These are phyloP conservation scores for Pseudocheirus occidentalis DNA, from an alignment of 2,797 vertebrate genomes.

Conservation along the genomic window DNA sequence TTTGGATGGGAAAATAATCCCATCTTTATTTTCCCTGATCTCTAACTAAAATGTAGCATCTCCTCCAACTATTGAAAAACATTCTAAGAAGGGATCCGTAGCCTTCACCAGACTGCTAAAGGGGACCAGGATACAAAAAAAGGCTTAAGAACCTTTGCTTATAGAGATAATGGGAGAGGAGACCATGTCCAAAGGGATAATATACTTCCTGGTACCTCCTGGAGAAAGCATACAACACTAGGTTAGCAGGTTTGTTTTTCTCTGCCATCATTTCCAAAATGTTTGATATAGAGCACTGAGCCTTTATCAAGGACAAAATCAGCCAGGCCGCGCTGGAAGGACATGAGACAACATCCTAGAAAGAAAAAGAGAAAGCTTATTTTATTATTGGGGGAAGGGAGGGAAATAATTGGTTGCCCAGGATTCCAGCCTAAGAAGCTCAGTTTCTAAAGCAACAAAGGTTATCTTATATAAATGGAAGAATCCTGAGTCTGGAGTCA, in stretches of 20 bases:
- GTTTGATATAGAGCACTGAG: not conserved
- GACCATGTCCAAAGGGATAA: not conserved
- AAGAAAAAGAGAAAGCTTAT: not conserved
- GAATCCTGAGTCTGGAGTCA: not conserved
- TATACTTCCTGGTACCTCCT: not conserved
- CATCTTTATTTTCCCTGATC: not conserved
- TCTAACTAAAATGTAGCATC: not conserved
- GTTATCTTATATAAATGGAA: not conserved
- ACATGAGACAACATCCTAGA: not conserved
- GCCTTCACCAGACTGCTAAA: not conserved
- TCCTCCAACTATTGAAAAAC: not conserved
- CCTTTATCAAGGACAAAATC: not conserved
- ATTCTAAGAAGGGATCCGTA: not conserved
- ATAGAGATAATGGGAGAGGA: not conserved
- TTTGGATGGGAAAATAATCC: not conserved
- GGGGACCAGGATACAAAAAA: not conserved
- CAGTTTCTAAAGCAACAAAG: not conserved
- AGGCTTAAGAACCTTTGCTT: not conserved
- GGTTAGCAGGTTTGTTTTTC: not conserved
- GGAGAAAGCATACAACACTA: not conserved
- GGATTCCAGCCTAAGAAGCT: not conserved
- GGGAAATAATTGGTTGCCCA: not conserved
- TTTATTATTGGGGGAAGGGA: not conserved
- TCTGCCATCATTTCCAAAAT: not conserved
- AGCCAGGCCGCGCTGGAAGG: not conserved